Conservation (phyloP, 2,113 vertebrate species). For the Numenius arquata region DNA sequence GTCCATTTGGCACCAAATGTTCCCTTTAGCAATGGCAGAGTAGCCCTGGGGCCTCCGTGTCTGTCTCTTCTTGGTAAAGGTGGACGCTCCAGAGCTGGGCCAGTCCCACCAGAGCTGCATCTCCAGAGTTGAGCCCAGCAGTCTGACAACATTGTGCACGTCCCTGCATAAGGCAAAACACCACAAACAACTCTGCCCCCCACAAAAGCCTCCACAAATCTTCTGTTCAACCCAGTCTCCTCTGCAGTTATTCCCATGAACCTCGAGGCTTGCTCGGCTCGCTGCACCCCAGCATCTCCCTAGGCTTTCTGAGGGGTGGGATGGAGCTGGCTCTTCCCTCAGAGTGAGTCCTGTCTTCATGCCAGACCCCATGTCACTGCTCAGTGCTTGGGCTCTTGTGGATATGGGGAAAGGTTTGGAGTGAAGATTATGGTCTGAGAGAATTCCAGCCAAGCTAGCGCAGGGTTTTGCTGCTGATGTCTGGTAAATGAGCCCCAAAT, state of each 20-base stretch:
- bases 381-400: background rate
- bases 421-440: background rate
- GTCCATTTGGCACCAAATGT: fast-evolving
- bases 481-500: background rate
- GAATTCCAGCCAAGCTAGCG: background rate
- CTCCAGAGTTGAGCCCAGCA: background rate
- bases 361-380: background rate
- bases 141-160: fast-evolving
- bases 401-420: fast-evolving
- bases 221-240: background rate
- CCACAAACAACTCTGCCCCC: fast-evolving
- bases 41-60: background rate
- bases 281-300: background rate
- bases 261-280: fast-evolving
- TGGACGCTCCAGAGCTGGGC: background rate
- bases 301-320: background rate
- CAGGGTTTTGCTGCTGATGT: background rate
- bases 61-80: background rate
- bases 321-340: background rate
- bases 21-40: background rate
- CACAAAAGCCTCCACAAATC: background rate
- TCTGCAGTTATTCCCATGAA: background rate
- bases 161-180: background rate
- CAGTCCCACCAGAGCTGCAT: background rate
- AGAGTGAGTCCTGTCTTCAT: fast-evolving